A percentile compares a stretch with the other conserved stretches of the same genome.
Conservation (phyloP, 2,113 vertebrate species). For the Nycticebus coucang region DNA sequence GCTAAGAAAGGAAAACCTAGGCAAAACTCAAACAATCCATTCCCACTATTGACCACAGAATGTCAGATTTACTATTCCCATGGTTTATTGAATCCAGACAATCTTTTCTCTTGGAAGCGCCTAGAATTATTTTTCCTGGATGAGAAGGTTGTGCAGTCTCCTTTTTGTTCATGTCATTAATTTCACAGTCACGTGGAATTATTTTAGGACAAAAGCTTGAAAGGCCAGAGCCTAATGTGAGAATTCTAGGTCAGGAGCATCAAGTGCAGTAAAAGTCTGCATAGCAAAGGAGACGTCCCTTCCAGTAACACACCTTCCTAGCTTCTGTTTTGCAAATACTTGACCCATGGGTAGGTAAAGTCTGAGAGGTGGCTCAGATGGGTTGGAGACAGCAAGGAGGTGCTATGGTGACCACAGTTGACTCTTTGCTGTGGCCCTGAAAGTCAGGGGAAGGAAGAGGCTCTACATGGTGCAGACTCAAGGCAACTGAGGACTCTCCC, state of each 20-base stretch:
- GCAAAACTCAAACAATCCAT: not conserved
- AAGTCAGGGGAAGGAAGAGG: not conserved
- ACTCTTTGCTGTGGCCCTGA: not conserved
- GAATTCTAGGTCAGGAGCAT: not conserved
- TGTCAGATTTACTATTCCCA: not conserved
- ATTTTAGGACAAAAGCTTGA: not conserved
- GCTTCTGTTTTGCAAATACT: not conserved
- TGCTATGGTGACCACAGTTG: rapidly evolving
- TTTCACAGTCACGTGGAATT: not conserved
- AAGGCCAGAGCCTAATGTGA: not conserved
- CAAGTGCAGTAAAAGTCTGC: not conserved
- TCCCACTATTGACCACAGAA: not conserved
- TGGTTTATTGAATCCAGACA: not conserved
- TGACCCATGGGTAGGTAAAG: not conserved
- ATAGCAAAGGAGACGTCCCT: not conserved
- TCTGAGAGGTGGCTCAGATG: not conserved
- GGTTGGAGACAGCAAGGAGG: not conserved
- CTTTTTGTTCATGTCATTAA: not conserved
- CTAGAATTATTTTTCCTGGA: not conserved
- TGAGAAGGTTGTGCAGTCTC: not conserved
- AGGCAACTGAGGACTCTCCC: not conserved
- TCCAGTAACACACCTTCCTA: not conserved
- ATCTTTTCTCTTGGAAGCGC: not conserved
- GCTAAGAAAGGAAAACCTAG: not conserved
- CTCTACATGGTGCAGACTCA: not conserved